phyloP scores from a whole-genome alignment of 1,140 invertebrate genomes.

The Drosophila sechellia region DNA sequence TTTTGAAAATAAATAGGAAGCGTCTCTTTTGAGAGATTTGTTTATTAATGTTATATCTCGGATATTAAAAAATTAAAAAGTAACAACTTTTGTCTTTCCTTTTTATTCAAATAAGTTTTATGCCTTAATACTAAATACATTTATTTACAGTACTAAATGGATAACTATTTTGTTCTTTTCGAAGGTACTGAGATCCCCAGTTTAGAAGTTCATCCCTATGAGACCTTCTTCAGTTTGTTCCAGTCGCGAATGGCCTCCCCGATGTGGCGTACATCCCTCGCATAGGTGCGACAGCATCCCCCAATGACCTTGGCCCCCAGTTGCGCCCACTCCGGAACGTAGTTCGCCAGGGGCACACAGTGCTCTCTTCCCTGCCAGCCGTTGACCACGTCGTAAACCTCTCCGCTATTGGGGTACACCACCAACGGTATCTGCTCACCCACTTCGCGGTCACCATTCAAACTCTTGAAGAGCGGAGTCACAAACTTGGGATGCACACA shows the following conservation, averaged over 20 bases:
- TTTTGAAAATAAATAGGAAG: too few relatives aligned
- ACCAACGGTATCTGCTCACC: conserved; percentile 86
- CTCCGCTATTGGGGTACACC: conserved; percentile 91
- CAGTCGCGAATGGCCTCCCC: conserved; percentile 76
- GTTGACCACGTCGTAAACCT: conserved; percentile 85
- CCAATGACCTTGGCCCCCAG: conserved; percentile 90
- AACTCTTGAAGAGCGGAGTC: conserved; percentile 85
- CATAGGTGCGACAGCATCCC: conserved; percentile 91
- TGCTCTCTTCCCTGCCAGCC: conserved; percentile 87
- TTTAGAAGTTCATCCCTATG: conserved; percentile 3
- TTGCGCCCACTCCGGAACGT: conserved; percentile 89
- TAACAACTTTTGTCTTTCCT: background rate
- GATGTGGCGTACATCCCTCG: conserved; percentile 87
- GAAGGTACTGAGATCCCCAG: conserved; percentile 32
- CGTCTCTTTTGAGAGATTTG: background rate
- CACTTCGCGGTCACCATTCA: conserved; percentile 76
- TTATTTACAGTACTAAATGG: conserved; percentile 25
- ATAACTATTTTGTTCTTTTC: conserved; percentile 49
- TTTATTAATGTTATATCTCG: background rate
- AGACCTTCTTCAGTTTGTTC: conserved; percentile 65
- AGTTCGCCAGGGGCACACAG: conserved; percentile 86
- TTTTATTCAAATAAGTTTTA: conserved; percentile 28
- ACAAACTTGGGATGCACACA: conserved; percentile 90
- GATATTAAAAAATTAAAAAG: background rate
- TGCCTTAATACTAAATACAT: conserved; percentile 26